Base-by-base conservation (phyloP, 2,797 vertebrate species). In the Pogoniulus pusillus region DNA sequence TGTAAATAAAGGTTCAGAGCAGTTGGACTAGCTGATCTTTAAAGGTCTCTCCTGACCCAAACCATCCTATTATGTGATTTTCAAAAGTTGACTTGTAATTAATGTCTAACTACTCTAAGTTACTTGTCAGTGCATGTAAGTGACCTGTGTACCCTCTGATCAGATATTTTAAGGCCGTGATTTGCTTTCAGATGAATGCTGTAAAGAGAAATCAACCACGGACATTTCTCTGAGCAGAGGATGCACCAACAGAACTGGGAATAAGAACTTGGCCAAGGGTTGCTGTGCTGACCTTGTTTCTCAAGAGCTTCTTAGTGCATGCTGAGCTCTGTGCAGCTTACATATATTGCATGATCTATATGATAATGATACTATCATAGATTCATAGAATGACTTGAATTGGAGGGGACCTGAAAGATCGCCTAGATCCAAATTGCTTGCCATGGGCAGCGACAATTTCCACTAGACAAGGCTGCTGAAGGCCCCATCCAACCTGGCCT, bases 251-350 rank as follows among this genome's bases (percentile, higher is more conserved):
- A 47, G 20, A 47, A 10, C 9, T 47, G 45, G 20, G 45, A 47
- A 47, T 47, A 57, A 41, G 16, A 34, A 37, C 7, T 45, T 5
- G 0, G 35, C 7, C 32, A 53, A 59, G 3, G 8, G 54, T 41
- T 72, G 16, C 19, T 58, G 47, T 0, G 0, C n/a, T 55, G 3
- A 16, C 57, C 35, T 35, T 26, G 18, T 14, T 37, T 27, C 34
- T 62, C 4, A 2, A 9, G 24, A 39, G 2, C 32, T 70, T 43
- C 30, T 51, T 0, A 0, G 11, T 34, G 19, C 32, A 64, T 69
- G 32, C 43, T 12, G 53, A 32, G 27, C 35, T 63, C 43, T 43
- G 9, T 1, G 1, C 0, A 1, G 41, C 27, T 35, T 41, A 78
- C 34, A 12, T 43, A 12, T 55, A 13, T 24, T 22, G 17, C 45